Evolutionary conservation across 2,797 vertebrate genomes (phyloP).

Genomic region (Coregonus ussuriensis): DNA sequence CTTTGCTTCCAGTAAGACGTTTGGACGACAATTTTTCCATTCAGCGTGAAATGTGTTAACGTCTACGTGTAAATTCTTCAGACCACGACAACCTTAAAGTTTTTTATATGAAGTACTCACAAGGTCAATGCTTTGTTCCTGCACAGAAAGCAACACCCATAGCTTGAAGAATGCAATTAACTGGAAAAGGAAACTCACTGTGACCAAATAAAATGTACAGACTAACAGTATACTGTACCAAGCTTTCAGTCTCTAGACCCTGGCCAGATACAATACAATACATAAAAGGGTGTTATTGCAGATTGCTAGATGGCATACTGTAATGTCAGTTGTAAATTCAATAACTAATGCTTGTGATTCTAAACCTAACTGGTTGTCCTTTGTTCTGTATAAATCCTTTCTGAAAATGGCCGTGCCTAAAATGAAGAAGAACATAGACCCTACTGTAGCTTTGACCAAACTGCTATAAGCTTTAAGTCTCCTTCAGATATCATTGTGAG

Average conservation of each 20-base stretch:
- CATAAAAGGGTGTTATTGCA: not conserved
- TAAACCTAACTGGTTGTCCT: not conserved
- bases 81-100: constrained; percentile 60
- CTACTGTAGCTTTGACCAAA: not conserved
- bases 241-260: not conserved
- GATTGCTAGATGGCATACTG: not conserved
- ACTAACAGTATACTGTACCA: not conserved
- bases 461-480: not conserved
- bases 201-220: not conserved
- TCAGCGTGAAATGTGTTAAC: constrained; percentile 36
- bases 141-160: too few relatives aligned
- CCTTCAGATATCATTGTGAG: not conserved
- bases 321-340: not conserved
- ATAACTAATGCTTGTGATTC: not conserved
- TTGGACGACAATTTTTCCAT: constrained; percentile 36
- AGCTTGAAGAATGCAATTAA: not conserved
- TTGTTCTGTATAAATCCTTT: too few relatives aligned
- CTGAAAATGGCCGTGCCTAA: too few relatives aligned
- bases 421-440: too few relatives aligned
- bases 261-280: not conserved
- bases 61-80: constrained; percentile 42
- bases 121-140: not conserved
- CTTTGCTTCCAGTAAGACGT: constrained; percentile 43
- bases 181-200: not conserved
- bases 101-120: constrained; percentile 53